Conservation (phyloP, 2,113 vertebrate species). For the Petromus typicus region DNA sequence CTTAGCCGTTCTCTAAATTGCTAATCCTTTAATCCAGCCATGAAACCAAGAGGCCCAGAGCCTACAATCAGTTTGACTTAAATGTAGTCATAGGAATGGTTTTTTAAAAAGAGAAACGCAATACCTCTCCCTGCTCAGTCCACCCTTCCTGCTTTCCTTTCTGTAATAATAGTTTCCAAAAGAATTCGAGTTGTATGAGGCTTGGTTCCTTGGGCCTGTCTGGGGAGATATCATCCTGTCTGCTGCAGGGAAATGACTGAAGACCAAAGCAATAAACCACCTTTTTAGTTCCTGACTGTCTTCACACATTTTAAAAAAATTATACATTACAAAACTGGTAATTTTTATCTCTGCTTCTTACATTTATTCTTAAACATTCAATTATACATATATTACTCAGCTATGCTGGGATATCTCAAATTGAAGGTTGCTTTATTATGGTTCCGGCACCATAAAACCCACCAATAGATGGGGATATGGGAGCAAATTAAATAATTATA, state of each 20-base stretch:
- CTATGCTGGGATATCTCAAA: not conserved
- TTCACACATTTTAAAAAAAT: not conserved
- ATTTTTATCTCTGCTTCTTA: slow-evolving; percentile 47
- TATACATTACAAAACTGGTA: not conserved
- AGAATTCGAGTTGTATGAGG: not conserved
- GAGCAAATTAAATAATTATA: slow-evolving; percentile 57
- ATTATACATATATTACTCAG: not conserved
- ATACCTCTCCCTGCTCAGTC: not conserved
- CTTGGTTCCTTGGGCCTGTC: not conserved
- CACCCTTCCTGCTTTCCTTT: not conserved
- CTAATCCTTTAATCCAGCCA: slow-evolving; percentile 61
- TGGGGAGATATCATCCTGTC: not conserved
- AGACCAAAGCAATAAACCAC: not conserved
- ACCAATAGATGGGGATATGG: not conserved
- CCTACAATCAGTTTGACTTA: not conserved
- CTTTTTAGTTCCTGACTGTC: not conserved
- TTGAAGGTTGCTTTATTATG: not conserved
- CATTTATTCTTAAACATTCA: not conserved
- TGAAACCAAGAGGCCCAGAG: slow-evolving; percentile 25
- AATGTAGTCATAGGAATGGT: not conserved
- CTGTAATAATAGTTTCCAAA: not conserved
- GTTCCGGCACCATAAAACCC: not conserved
- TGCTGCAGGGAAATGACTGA: not conserved
- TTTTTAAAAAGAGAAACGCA: not conserved
- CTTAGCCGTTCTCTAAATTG: not conserved